A percentile compares a stretch with the other conserved stretches of the same genome.
Conservation (phyloP, 92 coral and sea anemone genomes). For the Epizoanthus fatuus region DNA sequence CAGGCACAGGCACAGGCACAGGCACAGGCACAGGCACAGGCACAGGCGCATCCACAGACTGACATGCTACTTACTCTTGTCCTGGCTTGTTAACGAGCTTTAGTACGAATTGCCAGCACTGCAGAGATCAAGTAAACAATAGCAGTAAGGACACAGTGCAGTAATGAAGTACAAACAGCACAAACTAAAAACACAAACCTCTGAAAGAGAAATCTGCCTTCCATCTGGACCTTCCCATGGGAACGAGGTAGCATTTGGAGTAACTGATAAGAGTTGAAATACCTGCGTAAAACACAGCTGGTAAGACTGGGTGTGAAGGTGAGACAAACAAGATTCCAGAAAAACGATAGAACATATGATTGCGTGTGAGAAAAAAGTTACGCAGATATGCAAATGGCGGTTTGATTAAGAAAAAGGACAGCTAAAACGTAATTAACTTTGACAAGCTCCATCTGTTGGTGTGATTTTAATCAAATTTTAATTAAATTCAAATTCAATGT, state of each 20-base stretch:
- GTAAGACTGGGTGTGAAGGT: not conserved
- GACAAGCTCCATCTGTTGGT: too few relatives aligned
- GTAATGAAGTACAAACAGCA: not conserved
- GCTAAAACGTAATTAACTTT: too few relatives aligned
- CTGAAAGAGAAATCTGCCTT: slow-evolving; percentile 8
- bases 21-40: too few relatives aligned
- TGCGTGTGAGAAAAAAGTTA: not conserved
- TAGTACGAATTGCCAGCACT: slow-evolving; percentile 21
- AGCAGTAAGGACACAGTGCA: too few relatives aligned
- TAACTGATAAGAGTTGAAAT: slow-evolving; percentile 19
- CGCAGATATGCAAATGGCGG: too few relatives aligned
- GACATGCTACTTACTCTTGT: slow-evolving; percentile 13
- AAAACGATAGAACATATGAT: not conserved
- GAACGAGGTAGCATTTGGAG: slow-evolving; percentile 3
- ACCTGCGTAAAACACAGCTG: not conserved
- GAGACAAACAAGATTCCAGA: not conserved
- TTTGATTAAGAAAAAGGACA: too few relatives aligned
- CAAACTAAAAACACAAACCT: not conserved
- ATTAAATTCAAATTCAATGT: too few relatives aligned
- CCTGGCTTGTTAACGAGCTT: slow-evolving; percentile 25
- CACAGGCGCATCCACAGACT: not conserved
- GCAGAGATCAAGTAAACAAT: not conserved
- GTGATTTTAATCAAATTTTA: too few relatives aligned
- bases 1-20: too few relatives aligned
- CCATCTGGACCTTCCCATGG: slow-evolving; percentile 30